These are phyloP conservation scores for Pampus argenteus DNA, from an alignment of 2,797 vertebrate genomes.

Conservation along the genomic window DNA sequence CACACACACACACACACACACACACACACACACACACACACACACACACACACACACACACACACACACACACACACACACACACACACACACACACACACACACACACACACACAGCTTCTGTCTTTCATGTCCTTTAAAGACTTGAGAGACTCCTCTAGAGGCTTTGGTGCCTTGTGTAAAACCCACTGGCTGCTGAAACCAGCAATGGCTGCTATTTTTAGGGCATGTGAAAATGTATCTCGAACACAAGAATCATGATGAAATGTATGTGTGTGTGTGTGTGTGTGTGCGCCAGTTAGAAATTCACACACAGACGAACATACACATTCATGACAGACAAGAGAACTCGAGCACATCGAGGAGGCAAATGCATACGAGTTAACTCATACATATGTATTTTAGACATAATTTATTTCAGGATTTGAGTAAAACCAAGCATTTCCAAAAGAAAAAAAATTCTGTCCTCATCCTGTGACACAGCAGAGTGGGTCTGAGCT, in stretches of 20 bases:
- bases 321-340: slow-evolving; percentile 9
- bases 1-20: slow-evolving; percentile 1
- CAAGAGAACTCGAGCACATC: slow-evolving; percentile 19
- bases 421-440: background rate
- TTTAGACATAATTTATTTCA: background rate
- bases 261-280: slow-evolving; percentile 26
- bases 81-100: slow-evolving; percentile 2
- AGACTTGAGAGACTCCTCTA: slow-evolving; percentile 42
- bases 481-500: slow-evolving; percentile 1
- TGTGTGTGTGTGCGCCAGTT: background rate
- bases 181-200: slow-evolving; percentile 59
- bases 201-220: slow-evolving; percentile 70
- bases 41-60: background rate
- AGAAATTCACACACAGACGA: background rate
- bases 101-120: background rate
- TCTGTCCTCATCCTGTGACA: background rate
- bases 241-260: slow-evolving; percentile 43
- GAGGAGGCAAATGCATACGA: slow-evolving; percentile 10
- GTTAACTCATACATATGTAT: slow-evolving; percentile 15
- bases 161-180: slow-evolving; percentile 54
- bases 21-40: slow-evolving; percentile 2
- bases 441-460: background rate
- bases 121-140: slow-evolving; percentile 53
- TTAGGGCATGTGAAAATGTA: slow-evolving; percentile 60
- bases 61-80: background rate